Percentiles rank a stretch among this genome's conserved stretches.
Conservation (phyloP, 1,140 invertebrate genomes). For the Drosophila sechellia region DNA sequence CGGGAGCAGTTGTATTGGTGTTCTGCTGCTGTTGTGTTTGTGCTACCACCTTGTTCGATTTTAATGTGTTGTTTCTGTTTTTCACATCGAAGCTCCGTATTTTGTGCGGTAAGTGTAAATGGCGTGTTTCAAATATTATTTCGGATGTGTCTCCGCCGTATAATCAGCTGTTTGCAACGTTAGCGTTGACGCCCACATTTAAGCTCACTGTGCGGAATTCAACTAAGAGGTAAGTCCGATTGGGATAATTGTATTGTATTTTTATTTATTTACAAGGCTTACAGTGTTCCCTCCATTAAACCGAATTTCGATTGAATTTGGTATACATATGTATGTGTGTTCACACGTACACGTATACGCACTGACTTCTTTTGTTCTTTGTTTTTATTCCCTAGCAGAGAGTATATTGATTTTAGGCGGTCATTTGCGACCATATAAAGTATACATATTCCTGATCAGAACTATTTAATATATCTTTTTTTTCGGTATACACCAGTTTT, state of each 20-base stretch:
- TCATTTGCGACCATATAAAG: too few relatives aligned
- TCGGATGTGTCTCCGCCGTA: constrained; percentile 23
- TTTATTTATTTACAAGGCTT: background rate
- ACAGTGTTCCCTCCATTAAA: background rate
- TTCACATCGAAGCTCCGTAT: constrained; percentile 25
- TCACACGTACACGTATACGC: too few relatives aligned
- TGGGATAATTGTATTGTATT: background rate
- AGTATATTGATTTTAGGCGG: too few relatives aligned
- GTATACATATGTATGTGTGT: too few relatives aligned
- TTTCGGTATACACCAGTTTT: too few relatives aligned
- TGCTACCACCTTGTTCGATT: constrained; percentile 67
- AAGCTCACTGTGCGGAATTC: background rate
- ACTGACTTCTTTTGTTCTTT: too few relatives aligned
- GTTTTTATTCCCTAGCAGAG: too few relatives aligned
- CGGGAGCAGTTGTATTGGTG: constrained; percentile 17
- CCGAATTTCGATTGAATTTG: too few relatives aligned
- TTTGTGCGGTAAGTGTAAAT: constrained; percentile 15
- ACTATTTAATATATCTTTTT: too few relatives aligned
- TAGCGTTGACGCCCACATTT: constrained; percentile 25
- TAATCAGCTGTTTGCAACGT: constrained; percentile 49
- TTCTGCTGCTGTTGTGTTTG: constrained; percentile 23
- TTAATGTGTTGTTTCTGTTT: constrained; percentile 39
- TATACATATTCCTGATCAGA: too few relatives aligned
- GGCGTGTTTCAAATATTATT: constrained; percentile 35
- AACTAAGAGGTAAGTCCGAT: constrained; percentile 20